phyloP scores from a whole-genome alignment of 2,888 invertebrate species.

The Meloe dianella region DNA sequence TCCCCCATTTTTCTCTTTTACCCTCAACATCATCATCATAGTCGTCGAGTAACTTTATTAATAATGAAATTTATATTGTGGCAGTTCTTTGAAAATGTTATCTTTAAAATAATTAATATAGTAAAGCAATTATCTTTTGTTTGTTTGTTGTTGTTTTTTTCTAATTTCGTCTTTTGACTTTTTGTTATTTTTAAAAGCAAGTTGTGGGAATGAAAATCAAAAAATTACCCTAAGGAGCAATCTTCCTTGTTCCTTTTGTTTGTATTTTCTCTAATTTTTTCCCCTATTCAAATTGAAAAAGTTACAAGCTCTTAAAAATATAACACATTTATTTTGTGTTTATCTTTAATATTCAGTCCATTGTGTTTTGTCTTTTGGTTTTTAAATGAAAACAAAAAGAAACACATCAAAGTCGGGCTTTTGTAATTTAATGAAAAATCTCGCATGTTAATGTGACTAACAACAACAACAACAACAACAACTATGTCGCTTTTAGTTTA shows the following conservation, averaged over 20 bases:
- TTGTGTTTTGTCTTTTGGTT: background rate
- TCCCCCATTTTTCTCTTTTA: too few relatives aligned
- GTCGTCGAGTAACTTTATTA: constrained; percentile 3
- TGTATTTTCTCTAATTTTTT: constrained; percentile 1
- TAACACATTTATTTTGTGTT: constrained; percentile 7
- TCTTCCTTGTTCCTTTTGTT: background rate
- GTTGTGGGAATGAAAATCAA: background rate
- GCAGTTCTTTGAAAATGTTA: constrained; percentile 5
- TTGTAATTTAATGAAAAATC: too few relatives aligned
- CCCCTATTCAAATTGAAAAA: constrained; percentile 17
- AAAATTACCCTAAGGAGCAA: background rate
- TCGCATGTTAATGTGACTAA: too few relatives aligned
- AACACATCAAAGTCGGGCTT: too few relatives aligned
- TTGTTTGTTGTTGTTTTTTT: background rate
- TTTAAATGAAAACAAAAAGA: too few relatives aligned
- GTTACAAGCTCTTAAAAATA: constrained; percentile 19
- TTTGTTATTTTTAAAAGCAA: background rate
- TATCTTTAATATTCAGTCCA: constrained; percentile 9
- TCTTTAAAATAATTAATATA: constrained; percentile 6
- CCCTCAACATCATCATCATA: background rate
- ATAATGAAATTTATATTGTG: background rate
- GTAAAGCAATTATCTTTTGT: constrained; percentile 4
- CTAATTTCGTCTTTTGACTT: background rate
- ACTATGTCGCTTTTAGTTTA: background rate
- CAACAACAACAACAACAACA: too few relatives aligned